Conservation (phyloP, 2,113 vertebrate species). For the Plectropomus leopardus region DNA sequence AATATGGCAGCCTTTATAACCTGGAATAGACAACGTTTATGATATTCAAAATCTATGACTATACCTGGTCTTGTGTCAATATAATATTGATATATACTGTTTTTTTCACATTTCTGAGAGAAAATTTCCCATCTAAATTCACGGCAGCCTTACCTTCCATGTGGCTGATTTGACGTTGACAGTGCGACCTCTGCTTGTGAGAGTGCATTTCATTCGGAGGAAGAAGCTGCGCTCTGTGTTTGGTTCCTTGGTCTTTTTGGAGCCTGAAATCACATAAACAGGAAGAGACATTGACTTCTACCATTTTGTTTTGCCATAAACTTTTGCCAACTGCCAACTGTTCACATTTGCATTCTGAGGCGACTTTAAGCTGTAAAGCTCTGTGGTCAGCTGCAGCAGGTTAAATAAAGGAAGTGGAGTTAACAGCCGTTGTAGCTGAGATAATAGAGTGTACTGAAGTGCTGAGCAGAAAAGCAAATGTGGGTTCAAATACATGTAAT, state of each 20-base stretch:
- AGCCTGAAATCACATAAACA: slow-evolving; percentile 82
- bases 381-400: not conserved
- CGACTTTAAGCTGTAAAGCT: not conserved
- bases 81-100: no score
- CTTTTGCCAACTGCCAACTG: not conserved
- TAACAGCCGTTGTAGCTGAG: not conserved
- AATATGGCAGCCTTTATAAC: no score
- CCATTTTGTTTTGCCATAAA: not conserved
- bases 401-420: slow-evolving; percentile 27
- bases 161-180: slow-evolving; percentile 99
- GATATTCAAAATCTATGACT: no score
- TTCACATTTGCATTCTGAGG: slow-evolving; percentile 12
- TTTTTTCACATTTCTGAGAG: not conserved
- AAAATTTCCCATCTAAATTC: not conserved
- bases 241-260: slow-evolving; percentile 93
- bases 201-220: slow-evolving; percentile 97
- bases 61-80: no score
- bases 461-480: not conserved
- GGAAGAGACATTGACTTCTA: slow-evolving; percentile 1
- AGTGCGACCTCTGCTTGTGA: slow-evolving; percentile 96
- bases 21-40: no score
- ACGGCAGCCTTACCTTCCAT: slow-evolving; percentile 90
- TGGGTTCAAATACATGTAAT: not conserved
- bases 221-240: slow-evolving; percentile 95
- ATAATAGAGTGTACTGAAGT: not conserved